Evolutionary conservation across 2,113 vertebrate genomes (phyloP).

Genomic region (Psilopsiagon aurifrons): DNA sequence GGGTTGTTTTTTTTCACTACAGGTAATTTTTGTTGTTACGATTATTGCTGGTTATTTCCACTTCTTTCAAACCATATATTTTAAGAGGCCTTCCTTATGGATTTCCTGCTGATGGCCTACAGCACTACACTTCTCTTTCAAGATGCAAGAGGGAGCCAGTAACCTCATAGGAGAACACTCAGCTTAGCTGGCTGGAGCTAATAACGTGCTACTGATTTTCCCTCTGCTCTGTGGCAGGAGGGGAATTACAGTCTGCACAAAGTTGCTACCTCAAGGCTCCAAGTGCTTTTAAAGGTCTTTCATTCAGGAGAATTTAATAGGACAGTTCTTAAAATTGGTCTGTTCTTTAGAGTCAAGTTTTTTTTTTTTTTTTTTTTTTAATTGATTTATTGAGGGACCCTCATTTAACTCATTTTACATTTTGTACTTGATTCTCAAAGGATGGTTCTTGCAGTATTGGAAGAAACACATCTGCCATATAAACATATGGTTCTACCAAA

Average conservation of each 20-base stretch:
- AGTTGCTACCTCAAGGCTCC: constrained; percentile 85
- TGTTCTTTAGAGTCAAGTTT: constrained; percentile 61
- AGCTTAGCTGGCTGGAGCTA: constrained; percentile 69
- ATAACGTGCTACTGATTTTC: constrained; percentile 65
- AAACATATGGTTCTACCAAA: constrained; percentile 64
- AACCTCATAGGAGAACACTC: constrained; percentile 65
- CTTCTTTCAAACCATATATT: constrained; percentile 51
- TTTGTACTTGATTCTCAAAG: constrained; percentile 72
- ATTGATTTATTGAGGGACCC: constrained; percentile 51
- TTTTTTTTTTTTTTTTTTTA: constrained; percentile 18
- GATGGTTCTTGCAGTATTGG: constrained; percentile 68
- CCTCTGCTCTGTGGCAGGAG: constrained; percentile 64
- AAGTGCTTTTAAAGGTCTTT: constrained; percentile 78
- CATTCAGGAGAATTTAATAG: constrained; percentile 69
- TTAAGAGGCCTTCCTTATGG: constrained; percentile 71
- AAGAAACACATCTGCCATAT: constrained; percentile 57
- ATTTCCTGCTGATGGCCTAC: constrained; percentile 68
- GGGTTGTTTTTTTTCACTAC: constrained; percentile 49
- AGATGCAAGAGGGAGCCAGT: constrained; percentile 56
- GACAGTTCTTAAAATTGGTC: constrained; percentile 63
- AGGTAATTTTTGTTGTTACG: constrained; percentile 43
- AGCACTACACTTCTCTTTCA: constrained; percentile 71
- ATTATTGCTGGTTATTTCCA: constrained; percentile 36
- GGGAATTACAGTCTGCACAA: constrained; percentile 76
- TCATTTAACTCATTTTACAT: constrained; percentile 67